Base-by-base conservation (phyloP, 2,888 invertebrate genomes). In the Noctuana brunneofusca region DNA sequence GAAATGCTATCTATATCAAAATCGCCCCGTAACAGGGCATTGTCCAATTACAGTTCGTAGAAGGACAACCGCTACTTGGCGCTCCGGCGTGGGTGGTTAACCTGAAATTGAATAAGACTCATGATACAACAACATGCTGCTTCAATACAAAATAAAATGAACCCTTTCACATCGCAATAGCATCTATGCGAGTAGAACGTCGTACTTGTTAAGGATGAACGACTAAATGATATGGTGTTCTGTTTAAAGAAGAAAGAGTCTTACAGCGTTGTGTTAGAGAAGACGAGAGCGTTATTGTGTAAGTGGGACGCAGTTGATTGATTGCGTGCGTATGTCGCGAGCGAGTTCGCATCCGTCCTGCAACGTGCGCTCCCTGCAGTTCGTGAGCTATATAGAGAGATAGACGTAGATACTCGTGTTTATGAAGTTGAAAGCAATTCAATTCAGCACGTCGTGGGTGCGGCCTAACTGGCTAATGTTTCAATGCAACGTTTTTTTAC, bases 61-160 rank as follows among this genome's bases (percentile, higher is more conserved):
- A 41, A 58, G 50, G 58, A 58, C 50, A 41, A 27, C 49, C 3
- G 24, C 58, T 22, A 38, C 24, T 49, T 8, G 49, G 38, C 54
- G 38, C 54, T 27, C 27, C 18, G 27, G 55, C 55, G 55, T 56
- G 55, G 55, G 55, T 55, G 55, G 55, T 41, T 55, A 41, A 55
- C 55, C 55, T 55, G 55, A 43, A 55, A 55, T 55, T 55, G 55
- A 55, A 55, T 55, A 41, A 55, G 22, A 27, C 12, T 24, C 55
- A 6, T 16, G 18, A 55, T 53, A 18, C 32, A 52, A 30, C 43
- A 2, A 11, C 20, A 20, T 16, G 43, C 9, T 8, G 3, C 14
- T n/a, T 24, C 49, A n/a, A 22, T 5, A 54, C 22, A 0, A 27
- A 27, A 55, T 5, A 55, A 27, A 55, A 55, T 16, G 11, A 27